Evolutionary conservation across 2,888 invertebrate genomes (phyloP).

Genomic region (Strigamia maritima): DNA sequence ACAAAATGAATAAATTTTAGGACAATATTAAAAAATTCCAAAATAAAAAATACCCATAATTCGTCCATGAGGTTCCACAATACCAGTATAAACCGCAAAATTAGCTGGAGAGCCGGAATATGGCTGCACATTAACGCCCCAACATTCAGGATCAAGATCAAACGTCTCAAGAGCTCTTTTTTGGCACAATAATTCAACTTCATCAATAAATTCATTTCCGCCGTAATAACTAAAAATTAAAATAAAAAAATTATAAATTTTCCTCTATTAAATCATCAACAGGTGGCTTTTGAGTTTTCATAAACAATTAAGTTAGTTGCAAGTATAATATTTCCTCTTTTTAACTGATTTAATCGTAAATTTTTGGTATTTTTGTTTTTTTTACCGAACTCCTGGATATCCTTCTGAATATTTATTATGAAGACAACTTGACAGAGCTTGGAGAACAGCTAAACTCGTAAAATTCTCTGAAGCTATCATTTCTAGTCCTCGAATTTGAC

Average conservation of each 20-base stretch:
- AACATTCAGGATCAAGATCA: slow-evolving; percentile 73
- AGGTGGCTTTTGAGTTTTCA: no score
- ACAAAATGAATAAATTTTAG: neutral
- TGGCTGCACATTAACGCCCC: slow-evolving; percentile 98
- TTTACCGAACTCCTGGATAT: slow-evolving; percentile 56
- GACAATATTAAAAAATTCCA: neutral
- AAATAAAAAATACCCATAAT: slow-evolving; percentile 73
- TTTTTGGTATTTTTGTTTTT: neutral
- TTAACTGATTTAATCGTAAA: neutral
- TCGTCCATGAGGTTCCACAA: slow-evolving; percentile 85
- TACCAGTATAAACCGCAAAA: slow-evolving; percentile 90
- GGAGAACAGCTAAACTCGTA: slow-evolving; percentile 48
- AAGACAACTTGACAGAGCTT: slow-evolving; percentile 57
- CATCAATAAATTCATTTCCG: slow-evolving; percentile 92
- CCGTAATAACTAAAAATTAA: slow-evolving; percentile 78
- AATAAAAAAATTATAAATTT: neutral
- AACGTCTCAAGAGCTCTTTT: slow-evolving; percentile 80
- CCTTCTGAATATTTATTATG: slow-evolving; percentile 63
- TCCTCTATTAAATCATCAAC: no score
- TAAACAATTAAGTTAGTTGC: no score
- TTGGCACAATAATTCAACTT: slow-evolving; percentile 86
- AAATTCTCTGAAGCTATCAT: slow-evolving; percentile 87
- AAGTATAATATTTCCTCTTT: no score
- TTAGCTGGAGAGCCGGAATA: slow-evolving; percentile 96
- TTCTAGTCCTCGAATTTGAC: slow-evolving; percentile 82